These are phyloP conservation scores for Myanophis thanlyinensis DNA, from an alignment of 2,113 vertebrate genomes.

Conservation along the genomic window DNA sequence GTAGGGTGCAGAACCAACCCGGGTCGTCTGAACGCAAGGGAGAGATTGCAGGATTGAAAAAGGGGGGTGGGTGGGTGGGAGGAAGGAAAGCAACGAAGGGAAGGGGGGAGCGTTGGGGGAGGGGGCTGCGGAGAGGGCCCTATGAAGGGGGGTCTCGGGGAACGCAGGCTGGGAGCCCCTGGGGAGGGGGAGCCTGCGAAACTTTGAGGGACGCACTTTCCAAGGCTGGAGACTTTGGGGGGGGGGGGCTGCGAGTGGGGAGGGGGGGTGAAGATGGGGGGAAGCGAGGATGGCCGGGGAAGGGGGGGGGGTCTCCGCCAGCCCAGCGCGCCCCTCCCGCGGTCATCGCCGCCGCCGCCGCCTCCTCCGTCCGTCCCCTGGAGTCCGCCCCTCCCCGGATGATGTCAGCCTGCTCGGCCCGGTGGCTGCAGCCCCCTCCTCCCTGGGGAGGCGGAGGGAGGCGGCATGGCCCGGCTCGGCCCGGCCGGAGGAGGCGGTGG, in stretches of 20 bases:
- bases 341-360: too few relatives aligned
- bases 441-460: conserved; percentile 20
- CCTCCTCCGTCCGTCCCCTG: neutral
- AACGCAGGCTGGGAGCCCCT: too few relatives aligned
- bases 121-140: neutral
- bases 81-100: neutral
- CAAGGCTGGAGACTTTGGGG: neutral
- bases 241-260: neutral
- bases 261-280: too few relatives aligned
- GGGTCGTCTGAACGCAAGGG: neutral
- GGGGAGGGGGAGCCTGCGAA: neutral
- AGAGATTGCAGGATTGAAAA: neutral
- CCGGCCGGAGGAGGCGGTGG: conserved; percentile 7
- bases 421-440: conserved; percentile 25
- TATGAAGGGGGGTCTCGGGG: neutral
- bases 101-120: neutral
- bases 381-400: conserved; percentile 29
- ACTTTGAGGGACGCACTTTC: neutral
- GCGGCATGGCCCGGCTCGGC: conserved; percentile 33
- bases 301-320: neutral
- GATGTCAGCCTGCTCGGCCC: conserved; percentile 31
- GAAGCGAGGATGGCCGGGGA: neutral
- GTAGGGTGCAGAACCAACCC: too few relatives aligned
- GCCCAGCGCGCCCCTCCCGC: neutral
- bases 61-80: too few relatives aligned